phyloP scores from a whole-genome alignment of 2,797 vertebrate genomes.

The Rhabdophis nuchalis region DNA sequence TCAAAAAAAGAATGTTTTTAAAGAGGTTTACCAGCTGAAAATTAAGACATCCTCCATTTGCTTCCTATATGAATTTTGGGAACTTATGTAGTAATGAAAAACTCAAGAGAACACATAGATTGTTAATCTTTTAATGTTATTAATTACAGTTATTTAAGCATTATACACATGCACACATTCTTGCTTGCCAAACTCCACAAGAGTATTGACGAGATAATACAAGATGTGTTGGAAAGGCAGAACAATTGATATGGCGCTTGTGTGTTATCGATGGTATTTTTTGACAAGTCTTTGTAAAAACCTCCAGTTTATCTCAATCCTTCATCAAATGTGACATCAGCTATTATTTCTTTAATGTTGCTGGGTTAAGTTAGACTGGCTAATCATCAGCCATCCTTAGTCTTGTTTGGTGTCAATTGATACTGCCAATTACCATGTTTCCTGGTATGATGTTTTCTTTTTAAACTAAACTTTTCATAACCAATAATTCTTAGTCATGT shows the following conservation, averaged over 20 bases:
- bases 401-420: not conserved
- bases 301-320: not conserved
- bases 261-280: not conserved
- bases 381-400: not conserved
- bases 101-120: not conserved
- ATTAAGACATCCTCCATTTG: not conserved
- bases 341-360: not conserved
- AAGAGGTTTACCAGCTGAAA: not conserved
- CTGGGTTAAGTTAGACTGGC: not conserved
- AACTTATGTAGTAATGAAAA: not conserved
- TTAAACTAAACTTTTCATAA: not conserved
- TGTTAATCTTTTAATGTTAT: not conserved
- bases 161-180: not conserved
- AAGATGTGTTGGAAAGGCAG: not conserved
- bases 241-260: not conserved
- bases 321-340: not conserved
- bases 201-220: not conserved
- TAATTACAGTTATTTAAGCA: not conserved
- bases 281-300: not conserved
- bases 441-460: not conserved
- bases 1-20: not conserved
- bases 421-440: not conserved
- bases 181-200: not conserved
- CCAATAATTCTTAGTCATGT: not conserved
- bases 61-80: not conserved